These are phyloP conservation scores for Drosophila acutilabella DNA, from an alignment of 2,888 invertebrate species.

Conservation along the genomic window DNA sequence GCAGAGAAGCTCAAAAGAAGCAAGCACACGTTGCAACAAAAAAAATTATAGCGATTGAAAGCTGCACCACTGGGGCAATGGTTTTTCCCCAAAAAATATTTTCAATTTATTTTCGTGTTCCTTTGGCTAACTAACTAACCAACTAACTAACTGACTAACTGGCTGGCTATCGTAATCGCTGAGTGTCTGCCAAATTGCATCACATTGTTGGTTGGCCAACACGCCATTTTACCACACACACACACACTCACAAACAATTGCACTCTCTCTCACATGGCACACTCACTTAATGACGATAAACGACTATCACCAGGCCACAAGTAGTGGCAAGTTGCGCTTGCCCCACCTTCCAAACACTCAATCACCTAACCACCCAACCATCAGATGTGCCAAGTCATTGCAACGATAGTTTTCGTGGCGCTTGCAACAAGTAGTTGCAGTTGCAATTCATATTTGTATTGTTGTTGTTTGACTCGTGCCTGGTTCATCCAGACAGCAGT, in stretches of 20 bases:
- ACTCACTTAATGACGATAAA: slow-evolving; percentile 58
- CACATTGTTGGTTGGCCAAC: slow-evolving; percentile 59
- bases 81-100: not conserved
- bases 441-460: slow-evolving; percentile 1
- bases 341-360: slow-evolving; percentile 14
- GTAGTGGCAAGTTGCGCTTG: slow-evolving; percentile 35
- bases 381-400: slow-evolving; percentile 51
- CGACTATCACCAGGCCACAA: slow-evolving; percentile 47
- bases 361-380: slow-evolving; percentile 4
- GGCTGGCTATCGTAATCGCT: slow-evolving; percentile 60
- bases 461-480: slow-evolving; percentile 26
- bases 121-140: slow-evolving; percentile 18
- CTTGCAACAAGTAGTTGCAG: slow-evolving; percentile 48
- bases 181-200: slow-evolving; percentile 71
- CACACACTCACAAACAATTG: slow-evolving; percentile 19
- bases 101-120: slow-evolving; percentile 23
- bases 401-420: slow-evolving; percentile 33
- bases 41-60: not conserved
- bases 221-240: slow-evolving; percentile 27
- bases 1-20: not conserved
- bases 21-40: slow-evolving; percentile 12
- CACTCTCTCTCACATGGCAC: slow-evolving; percentile 39
- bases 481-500: not conserved
- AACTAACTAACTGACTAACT: slow-evolving; percentile 36
- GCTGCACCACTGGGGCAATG: slow-evolving; percentile 36